Base-by-base conservation (phyloP, 2,797 vertebrate species). In the Anguilla obscura region DNA sequence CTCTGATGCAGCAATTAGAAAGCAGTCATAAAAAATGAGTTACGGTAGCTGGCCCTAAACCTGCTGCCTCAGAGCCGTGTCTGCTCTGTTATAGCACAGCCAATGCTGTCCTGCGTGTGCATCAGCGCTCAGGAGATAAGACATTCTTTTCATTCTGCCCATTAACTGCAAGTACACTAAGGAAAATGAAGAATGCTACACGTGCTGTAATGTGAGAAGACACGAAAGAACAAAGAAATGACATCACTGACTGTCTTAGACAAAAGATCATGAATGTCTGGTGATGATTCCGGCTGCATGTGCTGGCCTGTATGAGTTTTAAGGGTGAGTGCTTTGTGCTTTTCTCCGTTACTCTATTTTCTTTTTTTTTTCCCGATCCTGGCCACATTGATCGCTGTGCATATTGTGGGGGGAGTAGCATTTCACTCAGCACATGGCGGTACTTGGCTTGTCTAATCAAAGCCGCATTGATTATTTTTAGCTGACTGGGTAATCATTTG, bases 391-490 rank as follows among this genome's bases (percentile, higher is more conserved):
- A 88, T 69, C 48, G 63, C 12, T 0, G 21, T 79, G 85, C 85
- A 66, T 69, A 58, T 85, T 58, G 87, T n/a, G 24, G 36, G n/a
- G 85, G 76, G 84, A 18, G 33, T n/a, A 30, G 36, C 33, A 21
- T 71, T 45, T 54, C 76, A 10, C 24, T 84, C 58, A 56, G 63
- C 82, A 80, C 45, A 30, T 63, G 63, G 56, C 60, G 76, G 24
- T 58, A 76, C 85, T 80, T 85, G 86, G 66, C 84, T 84, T 52
- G 84, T 89, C 86, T 89, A 91, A 91, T 92, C 90, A 91, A 89
- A 89, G 86, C 88, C 5, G 0, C 76, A 92, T 92, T 90, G 90
- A 92, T 91, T 90, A 87, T 88, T 89, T 91, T 89, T 86, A 88
- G 84, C 85, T 89, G 89, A 87, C 80, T 87, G 87, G 71, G 85